phyloP scores from a whole-genome alignment of 2,888 invertebrate species.

The Hecatera dysodea region DNA sequence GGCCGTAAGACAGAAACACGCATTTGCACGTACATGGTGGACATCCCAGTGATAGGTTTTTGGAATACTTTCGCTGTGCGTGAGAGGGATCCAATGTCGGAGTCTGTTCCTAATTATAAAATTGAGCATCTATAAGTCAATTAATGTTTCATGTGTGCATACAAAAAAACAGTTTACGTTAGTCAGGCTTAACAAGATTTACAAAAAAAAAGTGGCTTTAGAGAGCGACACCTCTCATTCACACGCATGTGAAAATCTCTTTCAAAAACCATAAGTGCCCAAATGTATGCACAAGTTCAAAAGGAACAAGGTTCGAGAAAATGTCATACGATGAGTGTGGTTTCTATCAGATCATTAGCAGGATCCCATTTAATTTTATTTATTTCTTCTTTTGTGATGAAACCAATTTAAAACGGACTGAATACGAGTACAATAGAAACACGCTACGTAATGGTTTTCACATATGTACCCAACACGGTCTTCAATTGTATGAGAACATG shows the following conservation, averaged over 20 bases:
- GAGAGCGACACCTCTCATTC: neutral
- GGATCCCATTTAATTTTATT: neutral
- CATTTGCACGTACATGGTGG: neutral
- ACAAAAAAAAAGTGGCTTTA: no score
- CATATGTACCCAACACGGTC: neutral
- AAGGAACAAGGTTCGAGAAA: neutral
- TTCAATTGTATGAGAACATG: conserved; percentile 1
- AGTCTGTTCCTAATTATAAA: neutral
- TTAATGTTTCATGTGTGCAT: no score
- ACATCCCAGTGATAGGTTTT: neutral
- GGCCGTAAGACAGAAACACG: neutral
- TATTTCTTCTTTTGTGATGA: neutral
- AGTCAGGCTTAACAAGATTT: no score
- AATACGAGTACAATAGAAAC: conserved; percentile 21
- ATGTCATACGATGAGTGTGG: neutral
- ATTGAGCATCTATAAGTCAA: no score
- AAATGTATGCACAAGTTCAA: neutral
- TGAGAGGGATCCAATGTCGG: no score
- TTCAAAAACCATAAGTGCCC: neutral
- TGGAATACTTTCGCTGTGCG: neutral
- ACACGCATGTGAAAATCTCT: neutral
- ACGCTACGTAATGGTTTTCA: conserved; percentile 24
- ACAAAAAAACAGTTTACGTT: no score
- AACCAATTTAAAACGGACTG: conserved; percentile 30
- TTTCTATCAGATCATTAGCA: conserved; percentile 1